phyloP scores from a whole-genome alignment of 2,888 invertebrate species.

The Drepana falcataria region DNA sequence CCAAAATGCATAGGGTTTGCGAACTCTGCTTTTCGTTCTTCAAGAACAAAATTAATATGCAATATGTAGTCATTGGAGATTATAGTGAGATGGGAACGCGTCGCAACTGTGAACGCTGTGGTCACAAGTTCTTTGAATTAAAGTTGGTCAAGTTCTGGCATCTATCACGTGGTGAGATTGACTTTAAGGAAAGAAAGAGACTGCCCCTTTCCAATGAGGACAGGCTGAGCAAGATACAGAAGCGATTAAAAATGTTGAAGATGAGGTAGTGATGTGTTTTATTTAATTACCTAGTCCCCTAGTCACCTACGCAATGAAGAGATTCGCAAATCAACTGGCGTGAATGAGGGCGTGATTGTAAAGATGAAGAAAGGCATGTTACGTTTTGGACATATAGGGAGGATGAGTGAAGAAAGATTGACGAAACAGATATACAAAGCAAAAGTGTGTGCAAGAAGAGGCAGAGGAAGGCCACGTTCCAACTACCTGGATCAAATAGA shows the following conservation, averaged over 20 bases:
- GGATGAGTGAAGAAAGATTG: too few species aligned
- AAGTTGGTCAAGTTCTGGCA: constrained; percentile 19
- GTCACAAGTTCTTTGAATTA: constrained; percentile 27
- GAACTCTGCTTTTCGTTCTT: constrained; percentile 32
- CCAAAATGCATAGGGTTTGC: constrained; percentile 21
- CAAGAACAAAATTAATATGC: constrained; percentile 13
- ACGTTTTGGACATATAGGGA: too few species aligned
- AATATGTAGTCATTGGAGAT: constrained; percentile 20
- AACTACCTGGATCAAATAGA: too few species aligned
- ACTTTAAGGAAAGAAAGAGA: constrained; percentile 1
- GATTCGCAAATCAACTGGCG: too few species aligned
- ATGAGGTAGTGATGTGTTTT: constrained; percentile 6
- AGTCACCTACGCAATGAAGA: too few species aligned
- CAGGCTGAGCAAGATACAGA: constrained; percentile 31
- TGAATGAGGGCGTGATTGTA: too few species aligned
- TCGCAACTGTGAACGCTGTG: constrained; percentile 27
- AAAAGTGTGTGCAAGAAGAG: too few species aligned
- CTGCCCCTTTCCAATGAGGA: constrained; percentile 25
- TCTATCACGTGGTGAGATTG: background rate
- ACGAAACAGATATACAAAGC: too few species aligned
- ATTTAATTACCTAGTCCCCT: background rate
- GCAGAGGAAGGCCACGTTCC: too few species aligned
- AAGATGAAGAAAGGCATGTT: too few species aligned
- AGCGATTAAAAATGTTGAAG: constrained; percentile 38
- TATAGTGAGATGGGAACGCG: constrained; percentile 17